These are phyloP conservation scores for Pogonocherus hispidulus DNA, from an alignment of 2,888 invertebrate species.

Conservation along the genomic window DNA sequence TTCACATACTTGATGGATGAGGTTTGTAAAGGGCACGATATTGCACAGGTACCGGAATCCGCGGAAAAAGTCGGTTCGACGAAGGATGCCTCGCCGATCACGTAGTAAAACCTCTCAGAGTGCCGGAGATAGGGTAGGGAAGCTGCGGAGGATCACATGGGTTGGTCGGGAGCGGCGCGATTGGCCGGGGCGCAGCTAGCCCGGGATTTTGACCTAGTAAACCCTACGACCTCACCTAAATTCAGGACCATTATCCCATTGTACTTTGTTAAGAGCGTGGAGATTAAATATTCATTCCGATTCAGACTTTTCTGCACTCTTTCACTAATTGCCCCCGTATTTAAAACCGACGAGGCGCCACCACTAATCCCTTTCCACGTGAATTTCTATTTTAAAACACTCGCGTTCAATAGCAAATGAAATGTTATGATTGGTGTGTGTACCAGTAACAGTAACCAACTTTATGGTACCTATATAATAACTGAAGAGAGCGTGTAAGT, in stretches of 20 bases:
- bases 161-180: slow-evolving; percentile 56
- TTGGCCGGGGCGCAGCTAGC: slow-evolving; percentile 63
- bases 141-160: slow-evolving; percentile 67
- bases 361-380: too few relatives aligned
- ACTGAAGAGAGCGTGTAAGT: slow-evolving; percentile 4
- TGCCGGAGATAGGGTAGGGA: slow-evolving; percentile 61
- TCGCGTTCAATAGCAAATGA: background rate
- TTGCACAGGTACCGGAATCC: slow-evolving; percentile 40
- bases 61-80: slow-evolving; percentile 36
- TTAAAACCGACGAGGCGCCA: background rate
- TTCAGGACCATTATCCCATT: slow-evolving; percentile 33
- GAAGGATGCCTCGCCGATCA: slow-evolving; percentile 29
- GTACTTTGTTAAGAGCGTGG: background rate
- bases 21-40: slow-evolving; percentile 38
- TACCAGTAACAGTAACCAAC: too few relatives aligned
- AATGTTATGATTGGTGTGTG: slow-evolving; percentile 4
- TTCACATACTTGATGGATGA: slow-evolving; percentile 12
- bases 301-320: background rate
- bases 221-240: slow-evolving; percentile 67
- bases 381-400: too few relatives aligned
- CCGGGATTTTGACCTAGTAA: slow-evolving; percentile 70
- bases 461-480: too few relatives aligned
- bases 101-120: slow-evolving; percentile 52
- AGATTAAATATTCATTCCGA: slow-evolving; percentile 2
- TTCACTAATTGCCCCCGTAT: too few relatives aligned